Percentiles rank a stretch among this genome's conserved stretches.
phyloP scores from a whole-genome alignment of 2,888 invertebrate genomes.

The Plebejus argus region DNA sequence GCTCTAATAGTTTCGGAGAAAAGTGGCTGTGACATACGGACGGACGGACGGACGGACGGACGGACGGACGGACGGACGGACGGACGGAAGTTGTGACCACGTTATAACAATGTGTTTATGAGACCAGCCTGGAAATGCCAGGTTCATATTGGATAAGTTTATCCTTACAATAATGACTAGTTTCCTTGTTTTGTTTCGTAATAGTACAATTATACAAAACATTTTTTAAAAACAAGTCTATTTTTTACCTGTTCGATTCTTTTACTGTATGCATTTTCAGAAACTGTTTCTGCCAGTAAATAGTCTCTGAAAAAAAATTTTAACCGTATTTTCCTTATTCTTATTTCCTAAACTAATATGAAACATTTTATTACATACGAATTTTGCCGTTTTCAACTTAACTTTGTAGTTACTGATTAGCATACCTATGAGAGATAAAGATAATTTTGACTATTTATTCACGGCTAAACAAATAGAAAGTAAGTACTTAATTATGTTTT shows the following conservation, averaged over 20 bases:
- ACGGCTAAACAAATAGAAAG: neutral
- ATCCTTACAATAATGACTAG: neutral
- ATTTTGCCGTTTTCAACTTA: neutral
- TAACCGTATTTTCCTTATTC: neutral
- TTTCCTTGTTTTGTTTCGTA: slow-evolving; percentile 11
- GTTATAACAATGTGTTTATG: neutral
- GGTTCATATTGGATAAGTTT: neutral
- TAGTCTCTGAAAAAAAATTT: neutral
- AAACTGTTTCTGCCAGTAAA: neutral
- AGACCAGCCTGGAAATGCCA: neutral
- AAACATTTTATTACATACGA: neutral
- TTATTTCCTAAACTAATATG: neutral
- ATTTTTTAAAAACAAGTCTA: neutral
- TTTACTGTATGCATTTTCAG: neutral
- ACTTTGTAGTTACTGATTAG: neutral
- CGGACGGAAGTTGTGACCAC: too few species aligned
- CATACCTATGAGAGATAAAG: neutral
- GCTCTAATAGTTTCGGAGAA: too few species aligned
- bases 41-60: too few species aligned
- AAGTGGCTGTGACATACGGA: too few species aligned
- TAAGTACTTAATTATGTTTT: neutral
- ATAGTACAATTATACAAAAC: neutral
- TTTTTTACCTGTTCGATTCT: neutral
- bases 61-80: too few species aligned
- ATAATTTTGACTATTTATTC: neutral